Percentiles rank a stretch among this genome's conserved stretches.
These are phyloP conservation scores for Chaetodon auriga DNA, from an alignment of 2,113 vertebrate genomes.

Conservation along the genomic window DNA sequence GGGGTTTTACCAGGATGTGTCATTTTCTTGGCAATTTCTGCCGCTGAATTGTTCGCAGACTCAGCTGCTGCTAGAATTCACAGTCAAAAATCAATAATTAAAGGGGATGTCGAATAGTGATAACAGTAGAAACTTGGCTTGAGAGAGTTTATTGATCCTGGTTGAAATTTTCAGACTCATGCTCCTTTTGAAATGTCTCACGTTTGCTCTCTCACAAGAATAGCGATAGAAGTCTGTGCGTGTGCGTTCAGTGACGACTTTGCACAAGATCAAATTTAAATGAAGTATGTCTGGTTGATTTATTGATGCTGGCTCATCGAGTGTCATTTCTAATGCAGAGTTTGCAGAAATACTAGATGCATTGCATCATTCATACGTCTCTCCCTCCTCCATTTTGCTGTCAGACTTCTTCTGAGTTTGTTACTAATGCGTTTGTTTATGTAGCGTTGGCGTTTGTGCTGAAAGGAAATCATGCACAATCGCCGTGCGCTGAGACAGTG, in stretches of 20 bases:
- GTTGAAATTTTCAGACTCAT: not conserved
- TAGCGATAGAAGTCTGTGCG: not conserved
- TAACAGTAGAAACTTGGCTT: slow-evolving; percentile 24
- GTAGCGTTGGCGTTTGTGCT: slow-evolving; percentile 13
- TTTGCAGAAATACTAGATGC: slow-evolving; percentile 27
- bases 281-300: not conserved
- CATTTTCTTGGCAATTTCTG: not conserved
- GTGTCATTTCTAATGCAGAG: slow-evolving; percentile 36
- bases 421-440: slow-evolving; percentile 37
- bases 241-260: slow-evolving; percentile 7
- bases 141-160: slow-evolving; percentile 11
- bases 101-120: slow-evolving; percentile 6
- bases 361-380: not conserved
- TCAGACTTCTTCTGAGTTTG: not conserved
- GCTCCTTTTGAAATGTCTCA: slow-evolving; percentile 7
- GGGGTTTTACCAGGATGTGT: not conserved
- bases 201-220: not conserved
- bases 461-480: slow-evolving; percentile 39
- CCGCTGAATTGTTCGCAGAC: slow-evolving; percentile 3
- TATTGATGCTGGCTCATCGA: slow-evolving; percentile 16
- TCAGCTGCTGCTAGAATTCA: slow-evolving; percentile 42
- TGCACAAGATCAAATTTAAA: slow-evolving; percentile 24
- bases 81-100: slow-evolving; percentile 49
- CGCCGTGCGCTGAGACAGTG: not conserved
- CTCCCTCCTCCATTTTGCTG: not conserved